These are phyloP conservation scores for Phrynocephalus forsythii DNA, from an alignment of 2,797 vertebrate genomes.

Conservation along the genomic window DNA sequence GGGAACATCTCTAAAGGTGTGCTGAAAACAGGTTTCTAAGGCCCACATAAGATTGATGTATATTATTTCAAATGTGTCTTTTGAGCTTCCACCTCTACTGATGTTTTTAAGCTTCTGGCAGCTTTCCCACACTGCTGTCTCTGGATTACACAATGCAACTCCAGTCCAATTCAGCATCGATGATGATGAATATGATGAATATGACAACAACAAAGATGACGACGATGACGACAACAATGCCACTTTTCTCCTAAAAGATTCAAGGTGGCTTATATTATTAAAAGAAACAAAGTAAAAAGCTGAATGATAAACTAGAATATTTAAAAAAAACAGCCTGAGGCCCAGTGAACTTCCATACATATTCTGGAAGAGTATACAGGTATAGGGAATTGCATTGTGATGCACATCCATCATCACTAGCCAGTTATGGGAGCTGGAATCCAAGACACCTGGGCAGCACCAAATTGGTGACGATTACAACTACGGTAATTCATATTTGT, in stretches of 20 bases:
- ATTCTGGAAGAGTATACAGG: no score
- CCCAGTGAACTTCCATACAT: no score
- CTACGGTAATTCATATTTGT: constrained; percentile 22
- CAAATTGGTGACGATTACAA: not conserved
- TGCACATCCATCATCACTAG: not conserved
- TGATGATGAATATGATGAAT: no score
- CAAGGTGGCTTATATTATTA: no score
- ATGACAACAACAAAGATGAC: no score
- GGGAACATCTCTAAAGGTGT: not conserved
- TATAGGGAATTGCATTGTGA: no score
- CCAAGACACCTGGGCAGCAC: not conserved
- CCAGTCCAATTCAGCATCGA: not conserved
- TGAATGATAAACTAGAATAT: no score
- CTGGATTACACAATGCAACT: not conserved
- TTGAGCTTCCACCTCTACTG: not conserved
- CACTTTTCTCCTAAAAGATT: no score
- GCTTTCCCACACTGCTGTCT: not conserved
- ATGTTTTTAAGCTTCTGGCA: not conserved
- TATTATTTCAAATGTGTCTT: not conserved
- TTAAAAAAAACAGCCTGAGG: no score
- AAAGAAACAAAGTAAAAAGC: no score
- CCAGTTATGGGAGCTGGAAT: not conserved
- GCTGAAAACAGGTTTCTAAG: not conserved
- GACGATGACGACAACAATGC: no score
- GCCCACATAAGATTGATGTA: no score